Base-by-base conservation (phyloP, 30 jellyfish, hydroid and myxozoan genomes). In the Mastigias papua region DNA sequence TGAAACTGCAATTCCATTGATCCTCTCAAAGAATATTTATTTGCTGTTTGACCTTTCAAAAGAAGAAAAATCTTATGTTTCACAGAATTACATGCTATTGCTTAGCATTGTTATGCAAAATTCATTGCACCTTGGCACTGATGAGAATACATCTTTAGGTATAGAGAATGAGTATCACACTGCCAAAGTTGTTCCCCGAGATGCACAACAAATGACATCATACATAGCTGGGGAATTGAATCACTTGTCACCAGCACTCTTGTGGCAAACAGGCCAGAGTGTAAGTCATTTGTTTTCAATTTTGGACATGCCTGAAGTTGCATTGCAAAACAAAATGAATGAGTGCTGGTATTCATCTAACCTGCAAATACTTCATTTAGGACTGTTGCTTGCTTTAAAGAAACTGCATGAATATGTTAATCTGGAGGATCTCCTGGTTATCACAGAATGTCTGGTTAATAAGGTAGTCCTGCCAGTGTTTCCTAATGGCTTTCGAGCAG, bases 241-340 rank as follows among this genome's bases (percentile, higher is more conserved):
- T 34, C 76, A 67, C 31, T 25, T 83, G 69, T 28, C 86, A 8
- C 78, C 92, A 1, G 57, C 31, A 8, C 58, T 74, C 27, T 34
- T 57, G 34, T 83, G 92, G 92, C 87, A 83, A 4, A 49, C 76
- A 15, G 92, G 92, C 26, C 67, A 69, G 70, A 83, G 30, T 31
- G 31, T 83, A 1, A 46, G 80, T 2, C 48, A 26, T 19, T 60
- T 83, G 15, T 83, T 83, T 46, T 19, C 54, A 26, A 66, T 67
- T 32, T 80, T 83, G 1, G 60, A 62, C 2, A 83, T 83, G 73
- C 92, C 92, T 2, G 65, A 48, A 33, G 82, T 75, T 54, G 82
- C 69, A 25, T 50, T 83, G 60, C 82, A 75, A 23, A 83, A 63
- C 63, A 83, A 83, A 42, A 49, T 83, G 92, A 49, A 69, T 9